Evolutionary conservation across 2,113 vertebrate species (phyloP), one percentile per base, ranked within the genome.

Genomic region (Poecile atricapillus): DNA sequence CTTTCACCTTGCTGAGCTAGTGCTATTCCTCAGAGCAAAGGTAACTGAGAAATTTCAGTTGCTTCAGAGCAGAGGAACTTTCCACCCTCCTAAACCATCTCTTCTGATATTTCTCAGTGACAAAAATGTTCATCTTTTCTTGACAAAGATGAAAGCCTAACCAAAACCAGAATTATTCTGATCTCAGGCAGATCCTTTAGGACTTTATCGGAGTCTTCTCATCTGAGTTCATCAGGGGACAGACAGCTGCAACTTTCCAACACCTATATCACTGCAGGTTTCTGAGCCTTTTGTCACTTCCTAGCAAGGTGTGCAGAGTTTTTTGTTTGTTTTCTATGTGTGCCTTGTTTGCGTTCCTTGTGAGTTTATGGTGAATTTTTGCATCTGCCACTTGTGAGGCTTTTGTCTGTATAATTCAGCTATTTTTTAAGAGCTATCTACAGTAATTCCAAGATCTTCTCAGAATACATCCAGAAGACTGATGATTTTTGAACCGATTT

Each of bases 351-450:
- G 2, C 53, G 9, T 69, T 82, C 19, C 65, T 47, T 70, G 28
- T 27, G 44, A 90, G 13, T 75, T 53, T 82, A 41, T 41, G 37
- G 23, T 1, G 4, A 58, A 35, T 49, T 74, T 86, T 79, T 44
- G 60, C 41, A 9, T 67, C 22, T 46, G 16, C 44, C 8, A 0
- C 64, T 67, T 85, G 39, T n/a, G 15, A 6, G 0, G 0, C 5
- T 28, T 52, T 68, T 85, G 6, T 21, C 30, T 21, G 22, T 60
- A 14, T n/a, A 70, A 37, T 30, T 79, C 49, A 90, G 35, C 39
- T 85, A 28, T 20, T 25, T 70, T 73, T 49, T 63, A 68, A 44
- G 41, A 79, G 28, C 16, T 86, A 31, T 59, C 31, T 23, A 14
- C 8, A 49, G 33, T 58, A 68, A 23, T 69, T 68, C 37, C 30